A percentile compares a stretch with the other conserved stretches of the same genome.
Conservation (phyloP, 2,888 invertebrate species). For the Lycaena phlaeas region DNA sequence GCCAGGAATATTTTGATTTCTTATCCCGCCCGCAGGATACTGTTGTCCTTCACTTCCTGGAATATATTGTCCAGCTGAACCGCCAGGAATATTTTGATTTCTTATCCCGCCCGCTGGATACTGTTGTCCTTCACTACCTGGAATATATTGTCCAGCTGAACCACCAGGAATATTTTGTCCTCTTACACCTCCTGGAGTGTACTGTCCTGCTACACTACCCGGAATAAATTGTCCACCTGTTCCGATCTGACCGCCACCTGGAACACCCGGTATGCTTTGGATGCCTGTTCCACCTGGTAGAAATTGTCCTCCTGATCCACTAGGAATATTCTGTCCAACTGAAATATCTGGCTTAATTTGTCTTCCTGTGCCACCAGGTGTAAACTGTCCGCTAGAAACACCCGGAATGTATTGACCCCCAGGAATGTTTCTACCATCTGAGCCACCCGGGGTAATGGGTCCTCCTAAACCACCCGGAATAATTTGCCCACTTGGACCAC, state of each 20-base stretch:
- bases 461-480: constrained; percentile 12
- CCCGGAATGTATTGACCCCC: constrained; percentile 14
- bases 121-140: constrained; percentile 2
- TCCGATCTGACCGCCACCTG: constrained; percentile 7
- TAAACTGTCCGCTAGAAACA: constrained; percentile 10
- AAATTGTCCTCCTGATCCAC: background rate
- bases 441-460: background rate
- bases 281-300: background rate
- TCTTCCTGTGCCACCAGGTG: constrained; percentile 11
- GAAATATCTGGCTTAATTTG: constrained; percentile 12
- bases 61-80: constrained; percentile 12
- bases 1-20: constrained; percentile 4
- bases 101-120: constrained; percentile 12
- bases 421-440: constrained; percentile 10
- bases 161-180: constrained; percentile 15
- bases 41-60: constrained; percentile 9
- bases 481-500: constrained; percentile 10
- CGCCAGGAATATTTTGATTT: constrained; percentile 9
- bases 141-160: constrained; percentile 7
- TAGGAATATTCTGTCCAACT: constrained; percentile 11
- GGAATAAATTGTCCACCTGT: constrained; percentile 10
- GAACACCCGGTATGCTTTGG: background rate
- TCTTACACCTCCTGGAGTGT: constrained; percentile 6
- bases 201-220: constrained; percentile 12
- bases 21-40: constrained; percentile 13